A percentile compares a stretch with the other conserved stretches of the same genome.
These are phyloP conservation scores for Atherinomorus stipes DNA, from an alignment of 2,113 vertebrate genomes.

Conservation along the genomic window DNA sequence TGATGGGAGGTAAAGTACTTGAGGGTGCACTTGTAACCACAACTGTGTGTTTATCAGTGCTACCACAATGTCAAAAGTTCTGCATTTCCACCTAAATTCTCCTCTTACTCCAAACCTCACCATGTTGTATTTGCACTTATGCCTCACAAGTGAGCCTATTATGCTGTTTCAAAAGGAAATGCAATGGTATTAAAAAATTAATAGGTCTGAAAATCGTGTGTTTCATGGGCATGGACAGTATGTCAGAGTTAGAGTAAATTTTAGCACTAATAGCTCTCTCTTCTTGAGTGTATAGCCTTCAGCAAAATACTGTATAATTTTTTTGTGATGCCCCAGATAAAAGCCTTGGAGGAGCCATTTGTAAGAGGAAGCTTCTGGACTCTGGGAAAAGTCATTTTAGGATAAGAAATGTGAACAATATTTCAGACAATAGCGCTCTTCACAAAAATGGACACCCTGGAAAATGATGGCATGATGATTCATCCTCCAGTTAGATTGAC, in stretches of 20 bases:
- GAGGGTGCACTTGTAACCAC: not conserved
- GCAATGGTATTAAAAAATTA: not conserved
- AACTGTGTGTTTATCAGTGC: not conserved
- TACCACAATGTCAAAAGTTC: not conserved
- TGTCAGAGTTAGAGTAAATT: constrained; percentile 1
- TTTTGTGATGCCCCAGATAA: constrained; percentile 16
- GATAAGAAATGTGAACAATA: constrained; percentile 4
- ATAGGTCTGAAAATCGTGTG: not conserved
- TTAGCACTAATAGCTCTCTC: constrained; percentile 21
- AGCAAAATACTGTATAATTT: constrained; percentile 30
- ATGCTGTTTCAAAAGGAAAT: constrained; percentile 1
- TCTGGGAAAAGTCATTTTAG: constrained; percentile 11
- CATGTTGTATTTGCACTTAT: not conserved
- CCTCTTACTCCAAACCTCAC: not conserved
- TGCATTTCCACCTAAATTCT: not conserved
- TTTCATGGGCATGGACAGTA: not conserved
- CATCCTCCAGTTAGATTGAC: constrained; percentile 36
- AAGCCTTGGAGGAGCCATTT: constrained; percentile 7
- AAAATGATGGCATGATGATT: constrained; percentile 16
- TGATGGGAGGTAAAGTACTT: not conserved
- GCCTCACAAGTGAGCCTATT: not conserved
- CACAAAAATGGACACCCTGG: not conserved
- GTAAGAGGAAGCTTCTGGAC: constrained; percentile 7
- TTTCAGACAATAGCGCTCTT: constrained; percentile 23
- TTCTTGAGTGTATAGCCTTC: constrained; percentile 2